phyloP scores from a whole-genome alignment of 2,888 invertebrate species.

The Chymomyza procnemis region DNA sequence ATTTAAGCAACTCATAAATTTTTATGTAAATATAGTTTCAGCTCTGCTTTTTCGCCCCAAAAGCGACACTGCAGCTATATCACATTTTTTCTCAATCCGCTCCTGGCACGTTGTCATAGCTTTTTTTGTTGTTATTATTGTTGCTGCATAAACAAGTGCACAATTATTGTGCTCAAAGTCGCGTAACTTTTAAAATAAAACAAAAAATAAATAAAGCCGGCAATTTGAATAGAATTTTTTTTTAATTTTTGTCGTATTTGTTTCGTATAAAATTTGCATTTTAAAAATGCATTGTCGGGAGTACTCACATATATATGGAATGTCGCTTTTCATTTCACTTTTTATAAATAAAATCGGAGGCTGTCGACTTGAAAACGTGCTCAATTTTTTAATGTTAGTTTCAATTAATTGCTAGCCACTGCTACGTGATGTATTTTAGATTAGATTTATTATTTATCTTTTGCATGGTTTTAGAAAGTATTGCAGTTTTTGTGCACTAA shows the following conservation, averaged over 20 bases:
- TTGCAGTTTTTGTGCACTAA: not conserved
- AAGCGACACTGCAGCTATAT: too few relatives aligned
- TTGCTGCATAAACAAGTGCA: constrained; percentile 50
- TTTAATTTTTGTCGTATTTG: not conserved
- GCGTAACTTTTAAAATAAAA: constrained; percentile 57
- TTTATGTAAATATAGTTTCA: too few relatives aligned
- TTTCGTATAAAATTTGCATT: not conserved
- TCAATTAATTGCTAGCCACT: not conserved
- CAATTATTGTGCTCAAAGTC: constrained; percentile 68
- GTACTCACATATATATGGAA: not conserved
- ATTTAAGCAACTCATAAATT: too few relatives aligned
- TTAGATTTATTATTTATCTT: not conserved
- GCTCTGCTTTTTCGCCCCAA: too few relatives aligned
- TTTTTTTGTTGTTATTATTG: constrained; percentile 20
- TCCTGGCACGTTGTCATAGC: constrained; percentile 16
- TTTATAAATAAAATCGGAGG: not conserved
- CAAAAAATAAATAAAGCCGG: not conserved
- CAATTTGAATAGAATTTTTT: not conserved
- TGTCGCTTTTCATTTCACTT: not conserved
- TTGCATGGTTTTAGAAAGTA: not conserved
- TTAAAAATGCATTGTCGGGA: not conserved
- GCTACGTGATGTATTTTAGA: not conserved
- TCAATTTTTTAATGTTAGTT: not conserved
- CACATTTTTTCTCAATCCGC: constrained; percentile 29
- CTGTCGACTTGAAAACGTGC: not conserved